Base-by-base conservation (phyloP, 53 echinoderm and acorn worm species). In the Arbacia lixula region DNA sequence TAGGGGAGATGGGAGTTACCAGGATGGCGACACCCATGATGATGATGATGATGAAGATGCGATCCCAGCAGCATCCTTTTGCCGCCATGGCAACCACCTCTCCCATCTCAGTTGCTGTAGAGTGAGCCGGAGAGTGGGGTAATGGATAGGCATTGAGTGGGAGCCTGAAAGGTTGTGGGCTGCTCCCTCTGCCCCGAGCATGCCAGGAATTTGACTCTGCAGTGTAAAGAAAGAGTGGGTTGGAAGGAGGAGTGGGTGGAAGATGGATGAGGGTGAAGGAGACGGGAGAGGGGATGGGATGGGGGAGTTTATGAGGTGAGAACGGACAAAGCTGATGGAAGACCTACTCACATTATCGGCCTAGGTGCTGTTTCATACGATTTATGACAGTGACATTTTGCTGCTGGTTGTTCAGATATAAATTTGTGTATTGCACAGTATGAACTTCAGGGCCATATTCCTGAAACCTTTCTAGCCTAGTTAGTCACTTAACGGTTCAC, bases 41-140 rank as follows among this genome's bases (percentile, higher is more conserved):
- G 69, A 40, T n/a, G 11, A 9, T 4, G 69, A 43, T 69, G 69
- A 69, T 69, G 69, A 69, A 42, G 69, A 69, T 43, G 69, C 43
- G 40, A 69, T 69, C 69, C 69, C 69, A 69, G 69, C 69, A 69
- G 69, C 69, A 69, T 69, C 69, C 22, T 43, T n/a, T n/a, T 26
- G 46, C 12, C 12, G 69, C 17, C 69, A 69, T 69, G 69, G 69
- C 69, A 43, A 69, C 69, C 69, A n/a, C n/a, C n/a, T n/a, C n/a
- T n/a, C 49, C 14, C 49, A 46, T 46, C 14, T 14, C 14, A 14
- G 49, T 46, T 10, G 49, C 14, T 46, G 49, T 46, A 46, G 49
- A 14, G 8, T 10, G 49, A 46, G n/a, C n/a, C n/a, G n/a, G n/a
- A n/a, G n/a, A 46, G 49, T 8, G 43, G 69, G 69, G 69, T 69